These are phyloP conservation scores for Numenius arquata DNA, from an alignment of 2,113 vertebrate genomes.

Conservation along the genomic window DNA sequence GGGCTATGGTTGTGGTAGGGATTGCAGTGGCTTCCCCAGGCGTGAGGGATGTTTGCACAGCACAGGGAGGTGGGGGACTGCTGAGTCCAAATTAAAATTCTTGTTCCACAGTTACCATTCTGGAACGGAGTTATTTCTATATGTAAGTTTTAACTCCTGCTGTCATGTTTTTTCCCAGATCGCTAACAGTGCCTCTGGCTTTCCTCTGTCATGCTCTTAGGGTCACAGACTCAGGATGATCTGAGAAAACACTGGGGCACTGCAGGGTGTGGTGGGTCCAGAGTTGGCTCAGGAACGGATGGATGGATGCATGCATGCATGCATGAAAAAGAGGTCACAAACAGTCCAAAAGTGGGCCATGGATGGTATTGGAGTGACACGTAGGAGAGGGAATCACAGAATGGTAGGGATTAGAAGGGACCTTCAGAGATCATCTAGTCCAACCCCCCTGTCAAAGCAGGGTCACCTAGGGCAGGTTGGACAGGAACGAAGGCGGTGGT, in stretches of 20 bases:
- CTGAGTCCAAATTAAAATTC: not conserved
- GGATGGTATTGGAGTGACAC: not conserved
- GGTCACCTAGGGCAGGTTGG: not conserved
- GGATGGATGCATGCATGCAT: not conserved
- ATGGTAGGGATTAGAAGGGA: not conserved
- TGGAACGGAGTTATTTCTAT: not conserved
- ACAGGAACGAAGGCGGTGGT: not conserved
- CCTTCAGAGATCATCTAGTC: not conserved
- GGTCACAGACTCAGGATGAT: not conserved
- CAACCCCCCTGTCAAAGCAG: not conserved
- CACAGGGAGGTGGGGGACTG: not conserved
- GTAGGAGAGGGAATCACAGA: not conserved
- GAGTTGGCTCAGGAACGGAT: not conserved
- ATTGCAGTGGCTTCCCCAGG: not conserved
- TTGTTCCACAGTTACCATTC: not conserved
- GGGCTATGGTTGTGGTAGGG: not conserved
- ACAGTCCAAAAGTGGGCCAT: not conserved
- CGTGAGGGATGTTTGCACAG: fast-evolving
- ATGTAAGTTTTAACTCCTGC: not conserved
- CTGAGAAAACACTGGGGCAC: not conserved
- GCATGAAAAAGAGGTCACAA: not conserved
- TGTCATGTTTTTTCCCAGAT: not conserved
- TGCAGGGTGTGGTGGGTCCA: not conserved
- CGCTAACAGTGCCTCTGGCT: not conserved
- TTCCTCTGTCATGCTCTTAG: not conserved